Evolutionary conservation across 2,113 vertebrate genomes (phyloP).

Genomic region (Sylvietta virens): DNA sequence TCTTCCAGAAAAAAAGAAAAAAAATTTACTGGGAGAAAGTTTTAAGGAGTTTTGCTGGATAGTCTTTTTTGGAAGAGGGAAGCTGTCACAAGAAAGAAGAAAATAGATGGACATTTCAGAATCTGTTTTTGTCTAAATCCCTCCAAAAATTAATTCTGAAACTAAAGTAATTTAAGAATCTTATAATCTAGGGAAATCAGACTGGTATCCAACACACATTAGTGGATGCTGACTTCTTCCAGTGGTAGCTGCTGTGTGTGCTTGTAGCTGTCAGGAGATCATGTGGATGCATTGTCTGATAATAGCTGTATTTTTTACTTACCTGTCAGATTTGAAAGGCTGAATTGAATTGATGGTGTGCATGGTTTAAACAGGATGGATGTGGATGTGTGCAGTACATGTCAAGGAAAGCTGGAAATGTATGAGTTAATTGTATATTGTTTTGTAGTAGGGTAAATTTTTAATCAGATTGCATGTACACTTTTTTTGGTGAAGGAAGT

Average conservation of each 20-base stretch:
- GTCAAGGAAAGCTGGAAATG: neutral
- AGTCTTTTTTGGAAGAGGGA: neutral
- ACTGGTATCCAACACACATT: neutral
- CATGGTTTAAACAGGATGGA: constrained; percentile 25
- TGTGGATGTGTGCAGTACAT: neutral
- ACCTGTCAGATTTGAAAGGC: constrained; percentile 52
- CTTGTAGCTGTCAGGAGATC: constrained; percentile 63
- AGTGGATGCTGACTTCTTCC: neutral
- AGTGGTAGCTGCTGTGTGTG: neutral
- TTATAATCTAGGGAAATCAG: neutral
- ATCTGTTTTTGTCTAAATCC: neutral
- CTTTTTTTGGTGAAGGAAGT: constrained; percentile 37
- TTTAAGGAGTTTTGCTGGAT: neutral
- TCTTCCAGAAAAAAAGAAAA: neutral
- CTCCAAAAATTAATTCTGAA: neutral
- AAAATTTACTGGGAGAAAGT: neutral
- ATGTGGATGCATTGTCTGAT: constrained; percentile 57
- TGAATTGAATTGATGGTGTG: constrained; percentile 26
- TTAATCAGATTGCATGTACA: constrained; percentile 48
- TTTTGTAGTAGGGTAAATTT: constrained; percentile 66
- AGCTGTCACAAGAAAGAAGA: neutral
- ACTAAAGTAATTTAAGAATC: neutral
- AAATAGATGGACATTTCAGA: neutral
- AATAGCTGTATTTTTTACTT: constrained; percentile 58
- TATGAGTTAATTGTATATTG: constrained; percentile 59